Conservation (phyloP, 2,797 vertebrate genomes). For the Liparis tanakae region DNA sequence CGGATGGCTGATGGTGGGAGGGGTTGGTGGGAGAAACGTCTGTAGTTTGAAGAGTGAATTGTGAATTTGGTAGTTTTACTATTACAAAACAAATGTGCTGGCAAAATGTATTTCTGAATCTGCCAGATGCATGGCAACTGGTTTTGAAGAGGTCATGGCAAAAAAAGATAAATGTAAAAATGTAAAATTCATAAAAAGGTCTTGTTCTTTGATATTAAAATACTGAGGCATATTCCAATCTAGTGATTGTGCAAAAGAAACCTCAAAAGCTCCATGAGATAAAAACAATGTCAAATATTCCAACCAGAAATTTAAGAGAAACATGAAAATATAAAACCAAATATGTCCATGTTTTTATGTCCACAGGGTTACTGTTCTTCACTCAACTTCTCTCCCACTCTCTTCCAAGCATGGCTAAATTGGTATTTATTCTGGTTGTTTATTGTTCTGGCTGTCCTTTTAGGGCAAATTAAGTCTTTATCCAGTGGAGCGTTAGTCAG, state of each 20-base stretch:
- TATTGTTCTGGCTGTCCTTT: slow-evolving; percentile 58
- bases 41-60: slow-evolving; percentile 74
- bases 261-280: slow-evolving; percentile 27
- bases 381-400: slow-evolving; percentile 44
- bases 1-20: slow-evolving; percentile 61
- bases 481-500: slow-evolving; percentile 54
- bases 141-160: slow-evolving; percentile 26
- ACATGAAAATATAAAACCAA: slow-evolving; percentile 10
- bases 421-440: slow-evolving; percentile 53
- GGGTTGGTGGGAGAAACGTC: slow-evolving; percentile 68
- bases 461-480: slow-evolving; percentile 63
- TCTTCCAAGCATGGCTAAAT: slow-evolving; percentile 29
- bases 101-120: slow-evolving; percentile 15
- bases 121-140: slow-evolving; percentile 20
- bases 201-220: slow-evolving; percentile 18
- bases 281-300: slow-evolving; percentile 28
- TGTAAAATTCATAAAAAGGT: background rate
- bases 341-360: slow-evolving; percentile 45
- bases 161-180: slow-evolving; percentile 5
- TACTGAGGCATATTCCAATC: slow-evolving; percentile 21
- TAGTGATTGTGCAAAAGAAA: slow-evolving; percentile 15
- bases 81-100: slow-evolving; percentile 34
- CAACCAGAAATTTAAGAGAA: slow-evolving; percentile 30
- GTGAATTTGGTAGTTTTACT: slow-evolving; percentile 64
- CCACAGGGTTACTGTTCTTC: slow-evolving; percentile 44